phyloP scores from a whole-genome alignment of 2,113 vertebrate species.

The Ploceus nigricollis region DNA sequence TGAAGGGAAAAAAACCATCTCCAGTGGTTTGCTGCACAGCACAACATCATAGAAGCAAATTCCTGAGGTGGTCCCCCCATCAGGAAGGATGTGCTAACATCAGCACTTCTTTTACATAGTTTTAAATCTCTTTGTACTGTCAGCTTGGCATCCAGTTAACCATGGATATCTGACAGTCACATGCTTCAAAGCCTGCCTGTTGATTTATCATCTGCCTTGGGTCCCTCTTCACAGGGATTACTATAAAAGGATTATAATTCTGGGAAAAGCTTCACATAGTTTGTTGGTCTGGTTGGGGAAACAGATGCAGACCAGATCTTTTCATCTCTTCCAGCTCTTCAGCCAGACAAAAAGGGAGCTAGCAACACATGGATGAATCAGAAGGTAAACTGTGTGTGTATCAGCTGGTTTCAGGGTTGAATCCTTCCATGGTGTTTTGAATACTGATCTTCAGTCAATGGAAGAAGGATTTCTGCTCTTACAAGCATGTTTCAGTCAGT shows the following conservation, averaged over 20 bases:
- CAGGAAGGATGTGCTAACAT: background rate
- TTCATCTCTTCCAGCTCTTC: background rate
- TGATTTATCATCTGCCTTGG: background rate
- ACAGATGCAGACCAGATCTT: background rate
- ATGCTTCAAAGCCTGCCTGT: background rate
- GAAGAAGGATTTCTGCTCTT: background rate
- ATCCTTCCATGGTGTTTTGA: background rate
- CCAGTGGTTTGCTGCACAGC: background rate
- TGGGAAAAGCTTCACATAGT: background rate
- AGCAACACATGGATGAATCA: background rate
- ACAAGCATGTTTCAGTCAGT: background rate
- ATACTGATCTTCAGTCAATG: background rate
- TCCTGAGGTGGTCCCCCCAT: background rate
- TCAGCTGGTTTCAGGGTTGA: background rate
- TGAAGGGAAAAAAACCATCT: background rate
- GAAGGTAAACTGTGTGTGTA: background rate
- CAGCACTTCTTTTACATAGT: background rate
- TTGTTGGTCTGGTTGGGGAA: background rate
- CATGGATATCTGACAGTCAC: background rate
- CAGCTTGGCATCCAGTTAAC: background rate
- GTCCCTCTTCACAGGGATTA: background rate
- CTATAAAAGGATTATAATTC: background rate
- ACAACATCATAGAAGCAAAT: fast-evolving
- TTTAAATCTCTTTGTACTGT: background rate
- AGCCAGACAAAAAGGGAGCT: background rate